These are phyloP conservation scores for Hephaestus fuliginosus DNA, from an alignment of 2,797 vertebrate species.

Conservation along the genomic window DNA sequence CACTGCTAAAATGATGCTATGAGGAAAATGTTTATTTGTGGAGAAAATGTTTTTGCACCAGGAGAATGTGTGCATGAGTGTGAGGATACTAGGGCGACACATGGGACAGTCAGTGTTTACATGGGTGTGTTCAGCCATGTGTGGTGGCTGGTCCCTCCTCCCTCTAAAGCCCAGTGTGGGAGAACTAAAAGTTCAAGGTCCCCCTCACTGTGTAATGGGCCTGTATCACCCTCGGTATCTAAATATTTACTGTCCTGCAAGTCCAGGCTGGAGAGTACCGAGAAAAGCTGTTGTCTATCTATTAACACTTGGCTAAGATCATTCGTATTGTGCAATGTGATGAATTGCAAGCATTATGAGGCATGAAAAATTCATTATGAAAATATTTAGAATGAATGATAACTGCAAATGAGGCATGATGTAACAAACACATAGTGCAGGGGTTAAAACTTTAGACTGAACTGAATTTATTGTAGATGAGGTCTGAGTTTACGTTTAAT, in stretches of 20 bases:
- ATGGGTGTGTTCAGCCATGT: constrained; percentile 45
- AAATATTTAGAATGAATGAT: constrained; percentile 48
- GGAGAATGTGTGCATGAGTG: background rate
- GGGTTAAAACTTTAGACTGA: background rate
- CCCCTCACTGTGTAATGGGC: constrained; percentile 64
- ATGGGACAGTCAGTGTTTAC: constrained; percentile 37
- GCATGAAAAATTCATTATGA: constrained; percentile 15
- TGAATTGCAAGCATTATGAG: constrained; percentile 24
- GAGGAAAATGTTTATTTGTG: background rate
- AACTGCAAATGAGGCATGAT: constrained; percentile 13
- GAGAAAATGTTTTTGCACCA: background rate
- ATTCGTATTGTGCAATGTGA: constrained; percentile 67
- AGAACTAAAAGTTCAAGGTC: constrained; percentile 74
- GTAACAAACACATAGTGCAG: background rate
- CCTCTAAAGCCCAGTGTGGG: constrained; percentile 49
- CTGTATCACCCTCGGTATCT: constrained; percentile 70
- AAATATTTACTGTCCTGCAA: constrained; percentile 84
- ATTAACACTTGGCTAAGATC: constrained; percentile 52
- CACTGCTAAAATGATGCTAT: background rate
- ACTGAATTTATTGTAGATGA: background rate
- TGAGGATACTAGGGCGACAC: background rate
- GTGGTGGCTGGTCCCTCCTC: constrained; percentile 5
- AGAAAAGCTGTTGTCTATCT: constrained; percentile 71
- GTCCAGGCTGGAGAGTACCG: constrained; percentile 65
- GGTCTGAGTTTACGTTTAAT: background rate